Conservation (phyloP, 2,888 invertebrate species). For the Elysia crispata region DNA sequence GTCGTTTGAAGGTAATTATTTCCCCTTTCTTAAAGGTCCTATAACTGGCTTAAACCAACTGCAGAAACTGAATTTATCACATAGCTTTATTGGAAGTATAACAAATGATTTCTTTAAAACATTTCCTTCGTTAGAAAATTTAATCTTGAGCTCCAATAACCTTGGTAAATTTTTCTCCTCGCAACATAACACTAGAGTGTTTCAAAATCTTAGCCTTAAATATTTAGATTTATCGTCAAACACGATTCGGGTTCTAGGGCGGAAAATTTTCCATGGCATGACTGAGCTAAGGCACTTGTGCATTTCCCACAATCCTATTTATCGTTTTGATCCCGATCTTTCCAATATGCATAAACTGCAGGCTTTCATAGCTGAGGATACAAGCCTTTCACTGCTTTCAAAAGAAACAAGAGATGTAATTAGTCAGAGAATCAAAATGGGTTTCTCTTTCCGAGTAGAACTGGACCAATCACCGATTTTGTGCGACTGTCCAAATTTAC, state of each 20-base stretch:
- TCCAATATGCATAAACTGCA: background rate
- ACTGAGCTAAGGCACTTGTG: background rate
- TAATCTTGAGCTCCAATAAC: constrained; percentile 2
- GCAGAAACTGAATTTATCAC: background rate
- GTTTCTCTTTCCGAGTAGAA: constrained; percentile 12
- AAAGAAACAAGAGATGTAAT: no score
- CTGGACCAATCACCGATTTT: constrained; percentile 5
- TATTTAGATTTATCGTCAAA: constrained; percentile 12
- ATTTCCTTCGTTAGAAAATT: constrained; percentile 18
- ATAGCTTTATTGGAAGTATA: background rate
- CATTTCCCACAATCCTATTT: background rate
- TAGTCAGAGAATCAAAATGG: background rate
- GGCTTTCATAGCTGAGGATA: background rate
- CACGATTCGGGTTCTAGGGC: background rate
- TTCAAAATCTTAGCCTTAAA: background rate
- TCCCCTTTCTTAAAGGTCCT: constrained; percentile 18
- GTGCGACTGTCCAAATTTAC: constrained; percentile 33
- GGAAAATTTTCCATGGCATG: background rate
- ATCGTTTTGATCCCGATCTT: constrained; percentile 1
- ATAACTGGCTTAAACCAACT: background rate
- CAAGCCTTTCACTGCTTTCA: background rate
- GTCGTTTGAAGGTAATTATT: background rate
- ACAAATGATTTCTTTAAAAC: constrained; percentile 6
- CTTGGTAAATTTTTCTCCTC: background rate
- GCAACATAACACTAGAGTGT: background rate